Evolutionary conservation across 2,888 invertebrate species (phyloP), one percentile per base, ranked within the genome.

Genomic region (Graphium colonna): DNA sequence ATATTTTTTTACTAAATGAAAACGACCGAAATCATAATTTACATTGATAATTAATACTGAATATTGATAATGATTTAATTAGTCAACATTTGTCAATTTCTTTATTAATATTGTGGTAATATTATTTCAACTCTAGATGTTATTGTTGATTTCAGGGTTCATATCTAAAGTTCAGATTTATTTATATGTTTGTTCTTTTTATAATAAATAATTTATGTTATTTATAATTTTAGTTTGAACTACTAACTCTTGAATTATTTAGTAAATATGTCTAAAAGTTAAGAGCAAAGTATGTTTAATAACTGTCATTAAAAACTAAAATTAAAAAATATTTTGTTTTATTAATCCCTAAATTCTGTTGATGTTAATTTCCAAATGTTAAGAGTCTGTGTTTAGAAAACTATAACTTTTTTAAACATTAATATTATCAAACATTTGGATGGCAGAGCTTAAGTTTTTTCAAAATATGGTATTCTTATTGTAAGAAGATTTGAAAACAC

Each of bases 221-320:
- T 72, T 66, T 67, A 63, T 49, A 61, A 63, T 40, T 61, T 56
- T 59, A 67, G 36, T 16, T 13, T 17, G 67, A 83, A 81, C 84
- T 82, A 71, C 84, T 79, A 73, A 76, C 84, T 85, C 85, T 87
- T 86, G 75, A 67, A 63, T 67, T 68, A 65, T 68, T 78, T 62
- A 51, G 52, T 51, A 36, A 40, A 49, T 54, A 56, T 56, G 55
- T 60, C 68, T 77, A 82, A 79, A 67, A 69, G 68, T 73, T 82
- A 86, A 86, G 86, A 83, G 83, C 57, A 76, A 76, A 69, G 78
- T 82, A 80, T 71, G 82, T 85, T 79, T 75, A 67, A 50, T 53
- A 55, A 28, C 18, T 52, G 31, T 39, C 45, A 18, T 40, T 21
- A 48, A 31, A 51, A 54, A 57, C 56, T 48, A 39, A 51, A 50